Conservation (phyloP, 1,140 invertebrate species). For the Spodoptera litura region DNA sequence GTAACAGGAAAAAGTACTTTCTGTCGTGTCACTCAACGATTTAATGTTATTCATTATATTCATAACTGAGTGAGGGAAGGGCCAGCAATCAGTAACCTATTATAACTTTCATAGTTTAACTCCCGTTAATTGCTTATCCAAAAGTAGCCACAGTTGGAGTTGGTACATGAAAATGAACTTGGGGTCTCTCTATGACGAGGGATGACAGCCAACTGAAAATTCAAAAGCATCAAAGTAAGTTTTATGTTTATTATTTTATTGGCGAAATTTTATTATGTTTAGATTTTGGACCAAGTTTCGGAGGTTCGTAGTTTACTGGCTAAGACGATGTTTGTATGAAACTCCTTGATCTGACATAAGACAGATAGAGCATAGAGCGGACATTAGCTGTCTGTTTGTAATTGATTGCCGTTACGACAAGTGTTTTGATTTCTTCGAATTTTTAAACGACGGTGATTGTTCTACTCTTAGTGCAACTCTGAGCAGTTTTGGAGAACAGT, state of each 20-base stretch:
- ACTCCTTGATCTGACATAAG: too few species aligned
- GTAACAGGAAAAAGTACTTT: background rate
- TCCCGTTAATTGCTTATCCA: constrained; percentile 28
- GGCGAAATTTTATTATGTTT: background rate
- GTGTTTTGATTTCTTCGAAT: too few species aligned
- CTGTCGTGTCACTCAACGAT: background rate
- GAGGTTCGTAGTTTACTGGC: too few species aligned
- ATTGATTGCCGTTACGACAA: too few species aligned
- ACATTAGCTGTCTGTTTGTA: too few species aligned
- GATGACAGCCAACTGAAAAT: constrained; percentile 49
- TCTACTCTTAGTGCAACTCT: too few species aligned
- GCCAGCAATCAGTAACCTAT: constrained; percentile 21
- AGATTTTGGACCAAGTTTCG: background rate
- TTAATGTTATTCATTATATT: constrained; percentile 15
- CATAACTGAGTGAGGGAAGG: background rate
- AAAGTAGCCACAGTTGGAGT: constrained; percentile 24
- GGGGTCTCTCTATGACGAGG: constrained; percentile 45
- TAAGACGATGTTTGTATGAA: too few species aligned
- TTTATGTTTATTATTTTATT: constrained; percentile 8
- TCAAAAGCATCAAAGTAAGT: constrained; percentile 33
- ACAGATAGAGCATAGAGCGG: too few species aligned
- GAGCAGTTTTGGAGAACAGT: too few species aligned
- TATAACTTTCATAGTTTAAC: constrained; percentile 38
- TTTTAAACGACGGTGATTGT: too few species aligned
- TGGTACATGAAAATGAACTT: constrained; percentile 38